Percentiles rank a stretch among this genome's conserved stretches.
These are phyloP conservation scores for Nasonia giraulti DNA, from an alignment of 1,140 invertebrate species.

Conservation along the genomic window DNA sequence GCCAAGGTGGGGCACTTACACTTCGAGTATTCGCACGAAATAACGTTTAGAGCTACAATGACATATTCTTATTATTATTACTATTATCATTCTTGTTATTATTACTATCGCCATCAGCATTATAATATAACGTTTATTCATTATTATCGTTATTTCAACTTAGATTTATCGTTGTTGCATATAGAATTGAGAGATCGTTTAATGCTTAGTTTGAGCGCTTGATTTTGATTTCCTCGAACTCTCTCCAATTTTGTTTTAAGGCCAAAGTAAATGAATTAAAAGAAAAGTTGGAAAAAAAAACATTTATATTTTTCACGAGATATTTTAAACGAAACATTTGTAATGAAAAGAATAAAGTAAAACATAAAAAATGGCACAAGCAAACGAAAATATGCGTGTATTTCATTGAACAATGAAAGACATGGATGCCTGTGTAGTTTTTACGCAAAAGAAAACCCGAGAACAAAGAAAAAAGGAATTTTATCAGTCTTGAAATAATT, in stretches of 20 bases:
- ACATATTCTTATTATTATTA: slow-evolving; percentile 4
- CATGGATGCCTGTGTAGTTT: neutral
- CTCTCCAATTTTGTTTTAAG: neutral
- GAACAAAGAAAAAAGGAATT: slow-evolving; percentile 24
- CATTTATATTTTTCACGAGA: neutral
- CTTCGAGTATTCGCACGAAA: neutral
- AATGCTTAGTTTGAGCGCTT: neutral
- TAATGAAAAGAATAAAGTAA: neutral
- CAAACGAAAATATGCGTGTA: neutral
- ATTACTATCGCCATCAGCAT: neutral
- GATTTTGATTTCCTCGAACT: neutral
- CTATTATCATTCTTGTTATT: neutral
- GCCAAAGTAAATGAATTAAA: neutral
- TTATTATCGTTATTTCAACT: neutral
- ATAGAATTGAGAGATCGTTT: neutral
- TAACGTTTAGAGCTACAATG: slow-evolving; percentile 30
- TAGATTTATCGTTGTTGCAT: neutral
- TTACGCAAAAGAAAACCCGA: slow-evolving; percentile 3
- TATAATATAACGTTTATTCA: neutral
- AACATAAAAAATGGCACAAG: neutral
- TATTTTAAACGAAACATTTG: neutral
- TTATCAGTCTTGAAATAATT: slow-evolving; percentile 22
- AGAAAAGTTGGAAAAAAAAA: neutral
- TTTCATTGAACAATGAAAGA: slow-evolving; percentile 1
- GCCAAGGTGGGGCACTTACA: neutral